Conservation (phyloP, 2,888 invertebrate genomes). For the Xestia c-nigrum region DNA sequence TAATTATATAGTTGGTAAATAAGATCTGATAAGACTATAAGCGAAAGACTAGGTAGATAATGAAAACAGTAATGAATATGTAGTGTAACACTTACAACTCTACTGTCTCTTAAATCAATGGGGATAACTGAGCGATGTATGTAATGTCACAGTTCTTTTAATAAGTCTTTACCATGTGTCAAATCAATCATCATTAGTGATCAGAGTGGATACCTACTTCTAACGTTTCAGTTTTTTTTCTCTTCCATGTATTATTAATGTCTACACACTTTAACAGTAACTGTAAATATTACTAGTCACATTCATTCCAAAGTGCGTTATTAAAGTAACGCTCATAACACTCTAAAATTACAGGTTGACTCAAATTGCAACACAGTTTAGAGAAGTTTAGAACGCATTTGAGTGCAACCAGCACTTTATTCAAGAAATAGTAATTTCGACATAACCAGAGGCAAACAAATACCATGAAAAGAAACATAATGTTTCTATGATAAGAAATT, state of each 20-base stretch:
- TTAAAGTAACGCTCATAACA: constrained; percentile 14
- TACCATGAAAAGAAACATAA: constrained; percentile 26
- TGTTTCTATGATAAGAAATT: constrained; percentile 36
- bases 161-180: constrained; percentile 16
- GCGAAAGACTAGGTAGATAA: background rate
- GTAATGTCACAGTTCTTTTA: background rate
- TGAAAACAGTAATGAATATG: background rate
- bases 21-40: background rate
- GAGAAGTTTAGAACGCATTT: constrained; percentile 9
- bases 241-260: background rate
- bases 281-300: constrained; percentile 6
- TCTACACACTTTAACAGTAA: background rate
- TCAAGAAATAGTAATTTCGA: constrained; percentile 23
- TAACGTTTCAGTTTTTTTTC: background rate
- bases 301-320: background rate
- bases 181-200: constrained; percentile 32
- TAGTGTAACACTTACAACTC: no score
- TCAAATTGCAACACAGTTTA: constrained; percentile 18
- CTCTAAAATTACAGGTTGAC: constrained; percentile 25
- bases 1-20: background rate
- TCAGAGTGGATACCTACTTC: background rate
- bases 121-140: background rate
- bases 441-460: constrained; percentile 9
- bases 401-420: background rate
- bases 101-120: background rate